Evolutionary conservation across 2,113 vertebrate species (phyloP).

Genomic region (Formicarius rufipectus): DNA sequence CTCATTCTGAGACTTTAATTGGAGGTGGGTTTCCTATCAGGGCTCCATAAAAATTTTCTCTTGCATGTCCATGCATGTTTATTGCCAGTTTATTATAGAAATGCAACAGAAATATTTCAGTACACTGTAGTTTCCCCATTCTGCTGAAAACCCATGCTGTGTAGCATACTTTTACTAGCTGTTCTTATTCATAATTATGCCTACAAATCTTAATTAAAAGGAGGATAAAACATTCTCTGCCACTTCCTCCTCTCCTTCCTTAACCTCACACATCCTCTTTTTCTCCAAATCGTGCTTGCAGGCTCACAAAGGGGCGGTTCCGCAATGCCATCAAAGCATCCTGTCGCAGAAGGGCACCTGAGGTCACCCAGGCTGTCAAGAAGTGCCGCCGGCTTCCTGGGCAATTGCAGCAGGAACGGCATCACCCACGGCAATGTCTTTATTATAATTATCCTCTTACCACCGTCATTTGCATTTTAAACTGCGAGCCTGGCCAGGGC

Average conservation of each 20-base stretch:
- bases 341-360: not conserved
- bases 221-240: not conserved
- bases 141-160: rapidly evolving
- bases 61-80: not conserved
- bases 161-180: not conserved
- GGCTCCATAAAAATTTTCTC: not conserved
- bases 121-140: not conserved
- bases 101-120: not conserved
- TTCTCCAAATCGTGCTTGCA: not conserved
- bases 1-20: not conserved
- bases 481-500: not conserved
- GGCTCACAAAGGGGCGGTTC: not conserved
- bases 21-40: not conserved
- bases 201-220: not conserved
- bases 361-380: not conserved
- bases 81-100: not conserved
- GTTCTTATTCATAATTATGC: not conserved
- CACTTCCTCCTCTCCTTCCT: not conserved
- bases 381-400: rapidly evolving
- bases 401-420: not conserved
- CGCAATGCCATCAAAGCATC: not conserved
- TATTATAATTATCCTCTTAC: not conserved
- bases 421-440: not conserved
- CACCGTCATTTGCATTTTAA: not conserved
- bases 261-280: not conserved